Conservation (phyloP, 2,113 vertebrate genomes). For the Calonectris borealis region DNA sequence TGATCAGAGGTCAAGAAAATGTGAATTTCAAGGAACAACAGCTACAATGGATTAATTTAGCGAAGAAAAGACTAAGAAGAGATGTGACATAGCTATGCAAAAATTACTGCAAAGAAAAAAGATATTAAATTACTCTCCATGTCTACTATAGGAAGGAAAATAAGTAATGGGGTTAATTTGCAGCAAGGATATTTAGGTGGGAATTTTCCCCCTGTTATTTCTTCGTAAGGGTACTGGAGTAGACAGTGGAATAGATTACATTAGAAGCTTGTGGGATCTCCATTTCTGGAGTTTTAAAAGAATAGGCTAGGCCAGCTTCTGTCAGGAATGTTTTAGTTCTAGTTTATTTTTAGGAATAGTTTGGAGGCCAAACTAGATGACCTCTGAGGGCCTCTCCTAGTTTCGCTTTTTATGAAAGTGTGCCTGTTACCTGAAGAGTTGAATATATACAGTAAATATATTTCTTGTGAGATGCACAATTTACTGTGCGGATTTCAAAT, state of each 20-base stretch:
- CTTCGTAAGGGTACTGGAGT: neutral
- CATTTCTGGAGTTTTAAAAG: neutral
- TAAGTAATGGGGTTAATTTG: neutral
- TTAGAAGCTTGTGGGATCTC: neutral
- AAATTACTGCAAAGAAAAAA: neutral
- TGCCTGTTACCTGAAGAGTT: neutral
- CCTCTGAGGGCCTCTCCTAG: neutral
- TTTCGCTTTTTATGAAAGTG: neutral
- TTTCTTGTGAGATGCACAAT: neutral
- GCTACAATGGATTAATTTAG: neutral
- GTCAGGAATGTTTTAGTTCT: neutral
- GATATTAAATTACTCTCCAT: neutral
- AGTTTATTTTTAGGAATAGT: neutral
- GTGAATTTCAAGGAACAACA: neutral
- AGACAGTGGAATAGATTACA: neutral
- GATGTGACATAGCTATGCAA: neutral
- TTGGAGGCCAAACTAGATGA: neutral
- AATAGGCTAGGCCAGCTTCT: neutral
- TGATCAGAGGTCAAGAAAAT: neutral
- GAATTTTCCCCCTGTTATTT: neutral
- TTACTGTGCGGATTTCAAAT: neutral
- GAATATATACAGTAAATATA: neutral
- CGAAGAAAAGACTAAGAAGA: neutral
- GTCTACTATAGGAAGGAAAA: neutral
- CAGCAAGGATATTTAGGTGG: neutral